Evolutionary conservation across 2,888 invertebrate genomes (phyloP).

Genomic region (Zaprionus bogoriensis): DNA sequence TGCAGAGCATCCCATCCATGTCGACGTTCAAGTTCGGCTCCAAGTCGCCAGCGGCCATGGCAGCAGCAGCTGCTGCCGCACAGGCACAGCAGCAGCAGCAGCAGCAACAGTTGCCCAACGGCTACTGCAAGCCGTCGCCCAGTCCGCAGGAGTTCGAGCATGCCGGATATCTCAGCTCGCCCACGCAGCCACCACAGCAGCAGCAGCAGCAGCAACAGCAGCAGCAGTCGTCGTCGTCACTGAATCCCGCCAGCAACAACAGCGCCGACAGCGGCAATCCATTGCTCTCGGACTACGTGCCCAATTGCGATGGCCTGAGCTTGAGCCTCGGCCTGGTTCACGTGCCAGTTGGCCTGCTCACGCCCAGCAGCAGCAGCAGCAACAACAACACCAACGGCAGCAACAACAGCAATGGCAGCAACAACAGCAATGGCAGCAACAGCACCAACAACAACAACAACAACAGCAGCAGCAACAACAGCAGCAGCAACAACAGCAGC

Average conservation of each 20-base stretch:
- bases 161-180: constrained; percentile 80
- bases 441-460: constrained; percentile 24
- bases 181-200: constrained; percentile 72
- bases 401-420: constrained; percentile 6
- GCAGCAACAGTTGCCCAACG: constrained; percentile 77
- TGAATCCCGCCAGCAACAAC: constrained; percentile 58
- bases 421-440: constrained; percentile 15
- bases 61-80: constrained; percentile 45
- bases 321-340: constrained; percentile 34
- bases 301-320: constrained; percentile 60
- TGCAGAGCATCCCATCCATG: constrained; percentile 81
- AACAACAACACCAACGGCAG: constrained; percentile 22
- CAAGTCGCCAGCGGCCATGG: constrained; percentile 73
- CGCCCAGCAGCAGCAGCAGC: constrained; percentile 48
- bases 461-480: constrained; percentile 12
- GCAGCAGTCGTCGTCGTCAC: constrained; percentile 42
- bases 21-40: constrained; percentile 80
- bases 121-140: constrained; percentile 82
- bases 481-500: constrained; percentile 4
- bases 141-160: constrained; percentile 80
- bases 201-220: constrained; percentile 51
- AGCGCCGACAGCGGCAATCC: constrained; percentile 45
- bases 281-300: constrained; percentile 63
- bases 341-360: constrained; percentile 36
- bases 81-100: constrained; percentile 61